Percentiles rank a stretch among this genome's conserved stretches.
phyloP scores from a whole-genome alignment of 1,140 invertebrate species.

The Helicorthomorpha holstii region DNA sequence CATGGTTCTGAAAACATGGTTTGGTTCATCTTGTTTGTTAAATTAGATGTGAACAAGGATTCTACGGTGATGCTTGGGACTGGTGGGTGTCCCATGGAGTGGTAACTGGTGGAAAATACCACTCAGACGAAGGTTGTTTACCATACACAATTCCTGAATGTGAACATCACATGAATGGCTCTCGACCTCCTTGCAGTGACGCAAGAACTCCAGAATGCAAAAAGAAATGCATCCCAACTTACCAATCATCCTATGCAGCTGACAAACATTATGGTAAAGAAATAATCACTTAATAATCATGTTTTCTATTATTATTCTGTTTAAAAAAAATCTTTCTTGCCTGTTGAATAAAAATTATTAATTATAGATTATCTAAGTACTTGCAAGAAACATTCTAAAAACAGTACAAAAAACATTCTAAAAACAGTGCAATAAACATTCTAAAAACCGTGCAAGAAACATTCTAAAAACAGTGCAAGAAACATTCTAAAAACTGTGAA shows the following conservation, averaged over 20 bases:
- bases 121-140: conserved; percentile 56
- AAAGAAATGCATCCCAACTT: conserved; percentile 48
- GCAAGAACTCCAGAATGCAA: conserved; percentile 57
- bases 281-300: too few species aligned
- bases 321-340: too few species aligned
- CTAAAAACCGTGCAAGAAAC: too few species aligned
- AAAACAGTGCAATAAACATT: too few species aligned
- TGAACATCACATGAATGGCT: conserved; percentile 73
- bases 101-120: conserved; percentile 68
- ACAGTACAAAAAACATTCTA: too few species aligned
- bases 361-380: not conserved
- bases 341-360: not conserved
- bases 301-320: too few species aligned
- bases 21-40: not conserved
- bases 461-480: too few species aligned
- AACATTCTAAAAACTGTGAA: too few species aligned
- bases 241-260: conserved; percentile 46
- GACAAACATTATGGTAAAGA: conserved; percentile 67
- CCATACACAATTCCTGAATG: conserved; percentile 72
- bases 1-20: not conserved
- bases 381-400: too few species aligned
- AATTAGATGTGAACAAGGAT: conserved; percentile 57
- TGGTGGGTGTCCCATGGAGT: conserved; percentile 62
- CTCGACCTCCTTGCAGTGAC: conserved; percentile 46
- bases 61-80: conserved; percentile 54